Evolutionary conservation across 2,888 invertebrate genomes (phyloP), one percentile per base, ranked within the genome.

Genomic region (Himalopsyche japonica): DNA sequence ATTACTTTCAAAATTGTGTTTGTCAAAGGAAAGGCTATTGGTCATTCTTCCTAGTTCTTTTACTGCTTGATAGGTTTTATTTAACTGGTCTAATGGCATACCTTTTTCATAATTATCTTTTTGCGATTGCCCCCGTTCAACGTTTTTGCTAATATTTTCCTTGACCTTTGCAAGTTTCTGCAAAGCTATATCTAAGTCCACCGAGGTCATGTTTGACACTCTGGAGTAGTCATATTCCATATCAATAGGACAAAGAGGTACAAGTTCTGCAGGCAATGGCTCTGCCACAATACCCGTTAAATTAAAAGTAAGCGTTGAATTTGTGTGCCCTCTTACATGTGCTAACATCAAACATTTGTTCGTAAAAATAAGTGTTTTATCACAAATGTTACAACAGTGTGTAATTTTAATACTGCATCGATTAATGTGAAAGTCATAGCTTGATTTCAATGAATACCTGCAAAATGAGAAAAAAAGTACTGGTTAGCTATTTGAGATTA

Each of bases 261-360:
- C 15, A 10, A 70, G 70, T 24, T 82, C 77, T 32, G 57, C 34
- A 10, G 64, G 32, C 37, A 84, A 20, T 4, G 85, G 80, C 20
- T 83, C 48, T 34, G 70, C 78, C 27, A 34, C 57, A 48, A 81
- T 78, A 57, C 80, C 82, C 0, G 76, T 12, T 8, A 84, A 64
- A 37, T 80, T 82, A 24, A 84, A 64, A 12, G 79, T 64, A 4
- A 76, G 57, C 15, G 78, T 80, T n/a, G 79, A 70, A 10, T 78
- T 49, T n/a, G 80, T 76, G 49, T 92, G 92, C 34, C 90, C 92
- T 88, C 92, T 90, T 88, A 92, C 93, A 89, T 90, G 93, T 87
- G 89, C 89, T 84, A 91, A 90, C 88, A 91, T 90, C 88, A 90
- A 93, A 88, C 91, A 94, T 88, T 90, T 89, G 88, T 91, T 92